A percentile compares a stretch with the other conserved stretches of the same genome.
These are phyloP conservation scores for Melikaiella ostensackeni DNA, from an alignment of 2,888 invertebrate species.

Conservation along the genomic window DNA sequence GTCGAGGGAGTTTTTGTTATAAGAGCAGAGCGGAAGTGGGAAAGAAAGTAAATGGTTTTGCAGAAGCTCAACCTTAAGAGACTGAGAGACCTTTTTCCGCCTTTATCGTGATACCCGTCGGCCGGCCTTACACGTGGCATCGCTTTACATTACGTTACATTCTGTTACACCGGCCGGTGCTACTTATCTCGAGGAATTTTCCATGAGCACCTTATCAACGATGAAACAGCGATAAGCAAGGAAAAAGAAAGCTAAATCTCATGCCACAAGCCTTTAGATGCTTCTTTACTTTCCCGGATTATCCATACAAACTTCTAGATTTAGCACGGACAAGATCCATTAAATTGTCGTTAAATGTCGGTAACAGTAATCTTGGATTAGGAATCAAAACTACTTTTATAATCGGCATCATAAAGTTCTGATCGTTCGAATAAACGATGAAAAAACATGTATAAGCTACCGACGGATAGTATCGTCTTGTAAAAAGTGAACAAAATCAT, in stretches of 20 bases:
- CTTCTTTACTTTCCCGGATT: neutral
- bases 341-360: too few relatives aligned
- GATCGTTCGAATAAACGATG: too few relatives aligned
- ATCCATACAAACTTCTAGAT: neutral
- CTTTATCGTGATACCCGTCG: constrained; percentile 31
- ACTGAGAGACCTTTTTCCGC: constrained; percentile 19
- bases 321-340: too few relatives aligned
- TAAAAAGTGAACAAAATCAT: too few relatives aligned
- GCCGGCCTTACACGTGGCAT: constrained; percentile 5
- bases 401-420: neutral
- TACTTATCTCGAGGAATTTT: constrained; percentile 57
- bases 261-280: neutral
- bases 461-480: too few relatives aligned
- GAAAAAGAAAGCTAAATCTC: constrained; percentile 10
- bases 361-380: too few relatives aligned
- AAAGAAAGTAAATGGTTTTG: constrained; percentile 33
- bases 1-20: constrained; percentile 6
- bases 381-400: too few relatives aligned
- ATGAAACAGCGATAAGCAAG: constrained; percentile 66
- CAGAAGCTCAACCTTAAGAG: constrained; percentile 27
- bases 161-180: constrained; percentile 22
- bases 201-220: constrained; percentile 61
- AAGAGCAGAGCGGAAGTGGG: neutral
- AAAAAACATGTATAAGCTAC: too few relatives aligned
- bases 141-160: constrained; percentile 31